Evolutionary conservation across 2,797 vertebrate species (phyloP).

Genomic region (Acridotheres tristis): DNA sequence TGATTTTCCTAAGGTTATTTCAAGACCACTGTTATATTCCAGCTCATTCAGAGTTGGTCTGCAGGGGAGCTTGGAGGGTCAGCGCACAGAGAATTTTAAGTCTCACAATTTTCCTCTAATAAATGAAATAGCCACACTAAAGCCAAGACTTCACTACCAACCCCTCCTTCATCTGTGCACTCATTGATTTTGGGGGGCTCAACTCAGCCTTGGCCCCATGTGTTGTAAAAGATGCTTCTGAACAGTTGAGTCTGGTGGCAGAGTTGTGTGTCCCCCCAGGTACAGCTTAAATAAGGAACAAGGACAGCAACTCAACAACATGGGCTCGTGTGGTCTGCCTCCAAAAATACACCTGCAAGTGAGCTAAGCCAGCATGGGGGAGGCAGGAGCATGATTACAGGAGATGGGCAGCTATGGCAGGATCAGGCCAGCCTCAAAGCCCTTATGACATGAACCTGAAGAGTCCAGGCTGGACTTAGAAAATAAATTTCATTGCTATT

Average conservation of each 20-base stretch:
- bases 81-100: background rate
- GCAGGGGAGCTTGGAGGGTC: background rate
- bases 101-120: background rate
- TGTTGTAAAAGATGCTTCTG: background rate
- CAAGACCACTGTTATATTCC: background rate
- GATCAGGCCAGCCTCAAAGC: background rate
- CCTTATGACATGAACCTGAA: background rate
- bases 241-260: background rate
- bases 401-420: background rate
- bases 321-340: background rate
- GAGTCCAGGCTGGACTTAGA: background rate
- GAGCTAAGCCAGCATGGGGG: background rate
- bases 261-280: fast-evolving
- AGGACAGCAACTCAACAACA: background rate
- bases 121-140: background rate
- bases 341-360: background rate
- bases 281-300: background rate
- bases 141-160: background rate
- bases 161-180: background rate
- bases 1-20: background rate
- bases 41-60: background rate
- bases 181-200: background rate
- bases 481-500: background rate
- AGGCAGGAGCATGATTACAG: background rate
- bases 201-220: background rate